Conservation (phyloP, 2,888 invertebrate species). For the Acrobasis suavella region DNA sequence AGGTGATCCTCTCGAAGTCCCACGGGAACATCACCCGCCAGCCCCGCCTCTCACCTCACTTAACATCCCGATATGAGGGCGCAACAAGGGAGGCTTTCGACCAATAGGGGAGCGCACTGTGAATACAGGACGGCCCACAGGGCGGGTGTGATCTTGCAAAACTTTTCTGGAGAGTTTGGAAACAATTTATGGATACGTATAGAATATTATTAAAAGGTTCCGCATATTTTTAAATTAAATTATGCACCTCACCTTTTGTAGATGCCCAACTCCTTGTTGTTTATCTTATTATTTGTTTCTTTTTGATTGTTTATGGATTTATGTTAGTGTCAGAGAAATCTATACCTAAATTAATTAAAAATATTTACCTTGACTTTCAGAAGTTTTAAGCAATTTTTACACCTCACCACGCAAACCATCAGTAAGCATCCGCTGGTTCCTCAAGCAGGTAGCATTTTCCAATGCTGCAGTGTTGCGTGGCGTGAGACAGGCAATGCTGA, state of each 20-base stretch:
- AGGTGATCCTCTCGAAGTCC: conserved; percentile 55
- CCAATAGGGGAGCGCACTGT: conserved; percentile 50
- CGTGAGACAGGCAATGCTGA: conserved; percentile 46
- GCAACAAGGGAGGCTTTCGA: conserved; percentile 44
- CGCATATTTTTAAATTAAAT: neutral
- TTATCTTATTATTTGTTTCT: neutral
- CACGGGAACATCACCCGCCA: conserved; percentile 45
- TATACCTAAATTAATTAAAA: neutral
- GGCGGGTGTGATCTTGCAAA: conserved; percentile 43
- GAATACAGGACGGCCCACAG: conserved; percentile 45
- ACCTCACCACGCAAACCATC: neutral
- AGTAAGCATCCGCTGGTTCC: neutral
- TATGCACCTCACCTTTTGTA: too few relatives aligned
- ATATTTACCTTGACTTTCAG: neutral
- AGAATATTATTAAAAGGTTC: neutral
- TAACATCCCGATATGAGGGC: conserved; percentile 41
- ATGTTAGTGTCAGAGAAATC: neutral
- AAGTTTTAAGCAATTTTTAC: neutral
- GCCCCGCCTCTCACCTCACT: conserved; percentile 56
- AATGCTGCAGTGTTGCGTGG: conserved; percentile 2
- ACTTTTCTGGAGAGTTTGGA: conserved; percentile 13
- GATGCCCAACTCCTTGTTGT: too few relatives aligned
- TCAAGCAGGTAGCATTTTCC: neutral
- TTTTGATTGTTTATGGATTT: neutral
- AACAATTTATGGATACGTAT: neutral